These are phyloP conservation scores for Podarcis cretensis DNA, from an alignment of 2,113 vertebrate genomes.

Conservation along the genomic window DNA sequence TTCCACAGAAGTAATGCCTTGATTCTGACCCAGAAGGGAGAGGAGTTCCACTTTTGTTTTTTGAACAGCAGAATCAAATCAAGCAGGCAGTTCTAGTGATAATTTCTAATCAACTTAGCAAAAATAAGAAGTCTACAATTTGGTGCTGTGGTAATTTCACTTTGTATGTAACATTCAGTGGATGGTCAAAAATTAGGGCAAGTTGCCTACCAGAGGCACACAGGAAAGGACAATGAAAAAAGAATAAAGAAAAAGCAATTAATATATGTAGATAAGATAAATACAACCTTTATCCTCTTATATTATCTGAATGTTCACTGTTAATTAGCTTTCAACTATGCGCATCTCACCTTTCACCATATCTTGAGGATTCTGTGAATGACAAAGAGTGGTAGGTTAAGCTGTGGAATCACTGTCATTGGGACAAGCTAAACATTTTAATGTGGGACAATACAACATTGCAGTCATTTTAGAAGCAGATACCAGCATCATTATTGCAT, in stretches of 20 bases:
- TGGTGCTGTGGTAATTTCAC: neutral
- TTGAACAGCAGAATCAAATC: neutral
- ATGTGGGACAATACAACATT: neutral
- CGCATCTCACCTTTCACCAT: constrained; percentile 3
- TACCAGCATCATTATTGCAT: neutral
- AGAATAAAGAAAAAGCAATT: neutral
- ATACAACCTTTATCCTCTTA: neutral
- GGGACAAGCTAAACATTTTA: neutral
- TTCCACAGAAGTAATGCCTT: neutral
- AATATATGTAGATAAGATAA: neutral
- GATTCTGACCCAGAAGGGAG: neutral
- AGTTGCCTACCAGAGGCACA: neutral
- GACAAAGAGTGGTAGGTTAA: neutral
- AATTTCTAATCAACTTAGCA: neutral
- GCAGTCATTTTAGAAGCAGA: neutral
- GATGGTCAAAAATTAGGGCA: neutral
- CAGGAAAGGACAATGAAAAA: neutral
- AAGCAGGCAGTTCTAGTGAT: neutral
- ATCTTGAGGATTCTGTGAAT: constrained; percentile 6
- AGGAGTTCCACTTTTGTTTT: neutral
- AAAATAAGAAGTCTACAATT: neutral
- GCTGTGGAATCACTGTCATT: neutral
- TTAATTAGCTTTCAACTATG: constrained; percentile 12
- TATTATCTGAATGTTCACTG: neutral
- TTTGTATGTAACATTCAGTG: neutral